Evolutionary conservation across 1,140 invertebrate genomes (phyloP).

Genomic region (Carposina sasakii): DNA sequence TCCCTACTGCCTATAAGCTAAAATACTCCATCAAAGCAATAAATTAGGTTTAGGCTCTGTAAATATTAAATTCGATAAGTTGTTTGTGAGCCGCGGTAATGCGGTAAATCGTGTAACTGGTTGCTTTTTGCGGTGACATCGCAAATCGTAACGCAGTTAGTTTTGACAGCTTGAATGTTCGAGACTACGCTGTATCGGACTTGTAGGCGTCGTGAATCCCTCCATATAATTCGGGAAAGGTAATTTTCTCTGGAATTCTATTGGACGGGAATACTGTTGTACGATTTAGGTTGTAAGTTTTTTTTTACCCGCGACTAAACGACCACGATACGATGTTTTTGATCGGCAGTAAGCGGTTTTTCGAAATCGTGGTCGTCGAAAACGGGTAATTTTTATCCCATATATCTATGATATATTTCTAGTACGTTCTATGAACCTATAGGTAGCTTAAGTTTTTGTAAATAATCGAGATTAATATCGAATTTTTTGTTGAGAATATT

Average conservation of each 20-base stretch:
- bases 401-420: constrained; percentile 97
- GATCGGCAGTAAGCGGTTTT: constrained; percentile 16
- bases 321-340: constrained; percentile 31
- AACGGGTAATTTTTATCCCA: constrained; percentile 88
- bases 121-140: constrained; percentile 40
- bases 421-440: constrained; percentile 93
- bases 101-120: constrained; percentile 49
- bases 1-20: constrained; percentile 90
- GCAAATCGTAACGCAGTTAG: constrained; percentile 50
- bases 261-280: constrained; percentile 47
- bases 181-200: constrained; percentile 11
- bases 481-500: no score
- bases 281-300: constrained; percentile 50
- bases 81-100: constrained; percentile 63
- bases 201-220: constrained; percentile 39
- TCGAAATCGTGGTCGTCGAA: constrained; percentile 52
- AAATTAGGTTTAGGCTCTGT: constrained; percentile 24
- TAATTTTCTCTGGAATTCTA: constrained; percentile 68
- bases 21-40: constrained; percentile 17
- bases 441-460: constrained; percentile 49
- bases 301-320: constrained; percentile 60
- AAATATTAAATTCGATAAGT: constrained; percentile 59
- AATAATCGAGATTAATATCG: constrained; percentile 35
- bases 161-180: constrained; percentile 35
- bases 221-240: constrained; percentile 66